Base-by-base conservation (phyloP, 2,888 invertebrate genomes). In the Penaeus monodon region DNA sequence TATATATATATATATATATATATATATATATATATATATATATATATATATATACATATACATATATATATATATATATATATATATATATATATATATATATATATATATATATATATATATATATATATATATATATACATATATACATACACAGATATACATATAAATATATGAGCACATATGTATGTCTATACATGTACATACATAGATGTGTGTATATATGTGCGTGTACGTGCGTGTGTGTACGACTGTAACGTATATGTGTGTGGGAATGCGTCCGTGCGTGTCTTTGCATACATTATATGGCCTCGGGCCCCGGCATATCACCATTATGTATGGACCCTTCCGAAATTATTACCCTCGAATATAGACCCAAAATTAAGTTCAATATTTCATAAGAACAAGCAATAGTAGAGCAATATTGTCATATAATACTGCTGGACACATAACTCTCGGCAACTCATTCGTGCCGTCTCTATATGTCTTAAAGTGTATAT, bases 31-130 rank as follows among this genome's bases (percentile, higher is more conserved):
- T 29, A 73, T 7, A 73, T 7, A 73, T 7, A 73, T 4, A 27
- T 29, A 73, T 12, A 49, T 7, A 49, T 7, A 49, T 7, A 49
- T 29, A 22, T 12, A 29, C 10, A 27, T 29, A 24, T 1, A 73
- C 27, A 22, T 1, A 73, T 22, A 29, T 7, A 20, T 10, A 20
- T 10, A 20, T 68, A 68, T 20, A 68, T 68, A 68, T 68, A 68
- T 20, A 68, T 68, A 68, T 20, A 68, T 68, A 68, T 68, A 68
- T 68, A 68, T 68, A 68, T 68, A 68, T 68, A 68, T 68, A 68
- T 68, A 68, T 68, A 68, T 68, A 27, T 68, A 68, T 68, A 68
- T 68, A 68, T 68, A 68, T 68, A 68, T 68, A 7, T 68, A 10
- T 68, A 68, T 68, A 68, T 68, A 68, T 68, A 68, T 68, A 10